Conservation (phyloP, 1,140 invertebrate genomes). For the Sitobion miscanthi region DNA sequence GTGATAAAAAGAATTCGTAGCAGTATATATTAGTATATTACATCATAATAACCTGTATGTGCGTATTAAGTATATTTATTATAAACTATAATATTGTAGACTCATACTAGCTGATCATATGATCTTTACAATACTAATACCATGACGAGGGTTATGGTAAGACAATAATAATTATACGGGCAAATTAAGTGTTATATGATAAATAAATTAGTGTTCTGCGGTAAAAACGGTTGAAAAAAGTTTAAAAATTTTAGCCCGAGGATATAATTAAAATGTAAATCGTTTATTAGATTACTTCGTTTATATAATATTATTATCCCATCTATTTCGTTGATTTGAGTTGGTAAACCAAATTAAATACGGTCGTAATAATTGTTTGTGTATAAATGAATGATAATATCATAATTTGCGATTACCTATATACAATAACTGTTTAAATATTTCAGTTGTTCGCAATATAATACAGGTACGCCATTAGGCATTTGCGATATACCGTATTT, state of each 20-base stretch:
- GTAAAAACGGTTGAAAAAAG: not conserved
- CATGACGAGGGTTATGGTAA: not conserved
- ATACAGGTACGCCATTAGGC: no score
- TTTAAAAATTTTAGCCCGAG: not conserved
- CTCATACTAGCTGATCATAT: not conserved
- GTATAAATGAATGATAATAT: not conserved
- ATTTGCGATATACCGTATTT: no score
- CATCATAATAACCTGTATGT: no score
- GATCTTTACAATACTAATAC: not conserved
- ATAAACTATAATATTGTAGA: not conserved
- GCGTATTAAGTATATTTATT: not conserved
- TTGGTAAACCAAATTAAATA: not conserved
- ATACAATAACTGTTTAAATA: no score
- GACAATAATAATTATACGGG: not conserved
- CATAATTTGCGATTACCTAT: no score
- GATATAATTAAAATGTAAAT: not conserved
- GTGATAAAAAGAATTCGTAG: not conserved
- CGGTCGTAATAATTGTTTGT: not conserved
- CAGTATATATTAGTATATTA: not conserved
- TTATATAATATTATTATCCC: not conserved
- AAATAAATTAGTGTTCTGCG: not conserved
- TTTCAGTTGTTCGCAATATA: no score
- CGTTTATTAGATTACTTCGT: not conserved
- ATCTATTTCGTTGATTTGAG: not conserved
- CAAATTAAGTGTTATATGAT: not conserved